Evolutionary conservation across 2,797 vertebrate genomes (phyloP), one percentile per base, ranked within the genome.

Genomic region (Chelonia mydas): DNA sequence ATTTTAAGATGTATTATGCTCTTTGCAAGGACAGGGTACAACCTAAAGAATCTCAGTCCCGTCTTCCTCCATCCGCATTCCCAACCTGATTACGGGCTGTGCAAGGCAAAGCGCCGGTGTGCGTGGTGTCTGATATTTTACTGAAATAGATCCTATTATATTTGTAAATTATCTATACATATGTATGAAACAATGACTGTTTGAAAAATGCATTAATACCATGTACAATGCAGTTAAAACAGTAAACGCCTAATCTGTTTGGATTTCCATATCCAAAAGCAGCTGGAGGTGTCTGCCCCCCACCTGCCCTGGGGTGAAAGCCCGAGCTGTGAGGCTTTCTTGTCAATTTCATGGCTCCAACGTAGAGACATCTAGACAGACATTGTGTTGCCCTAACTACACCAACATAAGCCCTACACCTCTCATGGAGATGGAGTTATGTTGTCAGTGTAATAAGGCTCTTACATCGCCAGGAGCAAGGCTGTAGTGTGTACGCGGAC

Each of bases 201-300:
- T 86, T 74, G 84, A 51, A 78, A 91, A 95, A 81, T 6, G 11
- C 11, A 2, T 90, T 79, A 87, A 79, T 87, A 91, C 76, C 2
- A 12, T 0, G 0, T 53, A 1, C 3, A 65, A 0, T 4, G 13
- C 53, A 3, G 2, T 41, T 54, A 47, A 53, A 90, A 51, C 11
- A 54, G 19, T 50, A 84, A 87, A 68, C 27, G 15, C 47, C 41
- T 23, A 17, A 41, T 68, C 2, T 3, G 0, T 59, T 88, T 28
- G 51, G 68, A 55, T 93, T 94, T 77, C 83, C 0, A 0, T 41
- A 19, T 5, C 0, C 0, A 61, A 55, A 45, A 76, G 57, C 68
- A 61, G 53, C 74, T 89, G 87, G 84, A 77, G 23, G 50, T n/a
- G 47, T 84, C 81, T 81, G 41, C 81, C 21, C 28, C 31, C 28